phyloP scores from a whole-genome alignment of 2,113 vertebrate genomes.

The Rhinolophus ferrumequinum region DNA sequence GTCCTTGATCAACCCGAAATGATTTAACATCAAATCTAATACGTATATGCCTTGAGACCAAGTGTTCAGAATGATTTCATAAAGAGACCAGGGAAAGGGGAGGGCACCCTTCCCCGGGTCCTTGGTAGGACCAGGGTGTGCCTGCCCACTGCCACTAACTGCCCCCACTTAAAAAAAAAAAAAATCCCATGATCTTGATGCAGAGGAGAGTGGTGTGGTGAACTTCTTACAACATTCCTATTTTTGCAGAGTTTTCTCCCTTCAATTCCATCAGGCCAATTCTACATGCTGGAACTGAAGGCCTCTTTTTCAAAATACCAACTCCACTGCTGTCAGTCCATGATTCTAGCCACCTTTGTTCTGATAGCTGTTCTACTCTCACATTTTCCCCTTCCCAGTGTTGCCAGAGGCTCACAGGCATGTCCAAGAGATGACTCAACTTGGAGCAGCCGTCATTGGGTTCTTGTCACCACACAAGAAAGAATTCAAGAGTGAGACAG shows the following conservation, averaged over 20 bases:
- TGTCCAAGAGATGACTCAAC: no score
- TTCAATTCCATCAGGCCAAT: neutral
- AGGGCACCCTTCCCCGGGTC: neutral
- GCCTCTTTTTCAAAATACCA: neutral
- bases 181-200: neutral
- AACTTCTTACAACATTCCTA: neutral
- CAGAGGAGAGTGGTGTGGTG: neutral
- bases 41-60: neutral
- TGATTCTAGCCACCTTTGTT: neutral
- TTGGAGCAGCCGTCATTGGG: no score
- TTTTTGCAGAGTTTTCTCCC: neutral
- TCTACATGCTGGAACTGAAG: neutral
- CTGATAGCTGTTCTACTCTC: neutral
- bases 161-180: neutral
- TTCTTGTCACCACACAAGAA: no score
- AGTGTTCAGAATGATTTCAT: neutral
- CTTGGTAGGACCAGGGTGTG: neutral
- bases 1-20: constrained; percentile 53
- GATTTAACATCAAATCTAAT: constrained; percentile 10
- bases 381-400: neutral
- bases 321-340: neutral
- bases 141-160: neutral
- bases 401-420: no score
- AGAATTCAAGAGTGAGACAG: no score
- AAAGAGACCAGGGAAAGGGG: neutral